phyloP scores from a whole-genome alignment of 2,797 vertebrate genomes.

The Gorsachius magnificus region DNA sequence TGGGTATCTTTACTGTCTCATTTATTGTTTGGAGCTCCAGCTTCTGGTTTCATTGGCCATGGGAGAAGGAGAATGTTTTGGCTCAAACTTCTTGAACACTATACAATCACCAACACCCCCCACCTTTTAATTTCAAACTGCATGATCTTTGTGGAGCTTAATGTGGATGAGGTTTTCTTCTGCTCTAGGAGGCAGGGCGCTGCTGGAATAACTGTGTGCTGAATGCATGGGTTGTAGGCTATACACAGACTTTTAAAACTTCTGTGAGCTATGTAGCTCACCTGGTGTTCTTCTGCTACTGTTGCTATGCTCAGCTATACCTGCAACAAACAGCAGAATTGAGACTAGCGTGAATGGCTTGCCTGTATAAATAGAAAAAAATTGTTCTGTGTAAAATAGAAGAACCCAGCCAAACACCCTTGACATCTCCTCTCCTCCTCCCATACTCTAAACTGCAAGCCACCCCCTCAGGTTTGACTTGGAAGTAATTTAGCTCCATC shows the following conservation, averaged over 20 bases:
- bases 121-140: background rate
- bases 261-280: background rate
- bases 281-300: background rate
- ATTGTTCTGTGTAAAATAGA: background rate
- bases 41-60: background rate
- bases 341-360: background rate
- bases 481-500: background rate
- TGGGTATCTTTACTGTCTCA: background rate
- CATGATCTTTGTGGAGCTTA: background rate
- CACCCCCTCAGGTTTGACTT: background rate
- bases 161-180: background rate
- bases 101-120: rapidly evolving
- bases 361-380: background rate
- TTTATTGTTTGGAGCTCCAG: background rate
- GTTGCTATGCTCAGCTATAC: background rate
- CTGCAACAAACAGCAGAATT: background rate
- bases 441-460: background rate
- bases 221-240: background rate
- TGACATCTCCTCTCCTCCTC: background rate
- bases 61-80: background rate
- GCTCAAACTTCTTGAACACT: background rate
- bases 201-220: background rate
- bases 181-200: background rate
- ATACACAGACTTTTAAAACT: background rate
- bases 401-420: rapidly evolving